A percentile compares a stretch with the other conserved stretches of the same genome.
Conservation (phyloP, 2,113 vertebrate species). For the Coptodon bakossiorum region DNA sequence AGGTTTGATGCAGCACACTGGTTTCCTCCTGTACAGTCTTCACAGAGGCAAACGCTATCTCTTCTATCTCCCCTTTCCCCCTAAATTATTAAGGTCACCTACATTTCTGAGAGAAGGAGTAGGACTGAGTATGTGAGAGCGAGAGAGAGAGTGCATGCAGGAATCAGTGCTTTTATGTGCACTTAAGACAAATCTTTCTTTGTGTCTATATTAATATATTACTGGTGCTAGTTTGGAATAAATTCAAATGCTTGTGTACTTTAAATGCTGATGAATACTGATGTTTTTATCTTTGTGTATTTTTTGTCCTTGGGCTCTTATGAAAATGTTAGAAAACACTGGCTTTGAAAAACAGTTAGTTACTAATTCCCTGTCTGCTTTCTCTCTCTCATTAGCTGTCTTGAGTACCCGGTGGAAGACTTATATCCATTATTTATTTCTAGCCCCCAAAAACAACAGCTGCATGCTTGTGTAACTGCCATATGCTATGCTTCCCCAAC, state of each 20-base stretch:
- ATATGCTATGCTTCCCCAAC: conserved; percentile 57
- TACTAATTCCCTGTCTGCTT: conserved; percentile 61
- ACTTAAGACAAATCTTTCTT: neutral
- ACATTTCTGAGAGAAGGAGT: neutral
- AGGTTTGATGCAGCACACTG: conserved; percentile 14
- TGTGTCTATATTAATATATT: neutral
- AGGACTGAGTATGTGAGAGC: neutral
- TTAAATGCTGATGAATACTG: conserved; percentile 28
- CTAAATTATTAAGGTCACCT: conserved; percentile 52
- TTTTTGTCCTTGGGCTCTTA: conserved; percentile 56
- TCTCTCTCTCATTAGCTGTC: conserved; percentile 65
- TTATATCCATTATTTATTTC: conserved; percentile 69
- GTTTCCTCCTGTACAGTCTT: neutral
- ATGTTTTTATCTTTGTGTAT: conserved; percentile 39
- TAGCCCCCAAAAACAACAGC: conserved; percentile 63
- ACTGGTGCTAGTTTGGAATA: neutral
- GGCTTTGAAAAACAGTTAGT: conserved; percentile 58
- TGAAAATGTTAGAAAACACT: conserved; percentile 55
- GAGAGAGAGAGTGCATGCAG: neutral
- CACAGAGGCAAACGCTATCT: neutral
- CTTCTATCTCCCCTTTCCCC: neutral
- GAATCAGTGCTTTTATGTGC: neutral
- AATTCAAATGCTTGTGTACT: conserved; percentile 47
- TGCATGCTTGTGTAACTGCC: conserved; percentile 64
- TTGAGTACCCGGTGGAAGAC: conserved; percentile 61